Conservation (phyloP, 2,888 invertebrate species). For the Abrostola tripartita region DNA sequence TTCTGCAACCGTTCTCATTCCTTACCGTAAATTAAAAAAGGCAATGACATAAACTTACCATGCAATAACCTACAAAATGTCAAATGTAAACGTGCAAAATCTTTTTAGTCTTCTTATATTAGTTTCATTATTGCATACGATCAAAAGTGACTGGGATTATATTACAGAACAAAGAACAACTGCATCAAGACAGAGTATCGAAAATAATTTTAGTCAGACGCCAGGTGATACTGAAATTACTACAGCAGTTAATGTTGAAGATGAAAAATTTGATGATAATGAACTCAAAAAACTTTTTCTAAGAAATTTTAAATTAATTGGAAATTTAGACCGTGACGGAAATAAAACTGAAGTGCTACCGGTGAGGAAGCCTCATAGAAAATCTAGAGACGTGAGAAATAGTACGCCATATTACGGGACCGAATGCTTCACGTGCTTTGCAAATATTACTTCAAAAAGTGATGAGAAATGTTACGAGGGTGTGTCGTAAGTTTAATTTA, state of each 20-base stretch:
- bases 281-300: conserved; percentile 56
- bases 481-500: conserved; percentile 57
- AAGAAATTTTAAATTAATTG: conserved; percentile 56
- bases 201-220: conserved; percentile 60
- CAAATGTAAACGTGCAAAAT: conserved; percentile 51
- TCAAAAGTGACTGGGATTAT: conserved; percentile 56
- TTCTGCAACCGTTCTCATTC: neutral
- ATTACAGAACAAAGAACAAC: conserved; percentile 62
- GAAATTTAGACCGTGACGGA: conserved; percentile 42
- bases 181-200: conserved; percentile 52
- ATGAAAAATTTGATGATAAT: conserved; percentile 61
- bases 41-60: conserved; percentile 10
- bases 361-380: neutral
- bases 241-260: conserved; percentile 52
- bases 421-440: neutral
- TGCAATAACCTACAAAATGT: conserved; percentile 50
- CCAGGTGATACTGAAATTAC: conserved; percentile 57
- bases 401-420: neutral
- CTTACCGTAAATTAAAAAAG: conserved; percentile 9
- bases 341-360: conserved; percentile 44
- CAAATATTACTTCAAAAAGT: conserved; percentile 17
- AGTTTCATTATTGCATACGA: conserved; percentile 59
- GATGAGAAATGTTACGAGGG: conserved; percentile 68
- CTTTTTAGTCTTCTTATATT: conserved; percentile 64
- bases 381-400: neutral